Base-by-base conservation (phyloP, 2,888 invertebrate species). In the Ormyrus thymus region DNA sequence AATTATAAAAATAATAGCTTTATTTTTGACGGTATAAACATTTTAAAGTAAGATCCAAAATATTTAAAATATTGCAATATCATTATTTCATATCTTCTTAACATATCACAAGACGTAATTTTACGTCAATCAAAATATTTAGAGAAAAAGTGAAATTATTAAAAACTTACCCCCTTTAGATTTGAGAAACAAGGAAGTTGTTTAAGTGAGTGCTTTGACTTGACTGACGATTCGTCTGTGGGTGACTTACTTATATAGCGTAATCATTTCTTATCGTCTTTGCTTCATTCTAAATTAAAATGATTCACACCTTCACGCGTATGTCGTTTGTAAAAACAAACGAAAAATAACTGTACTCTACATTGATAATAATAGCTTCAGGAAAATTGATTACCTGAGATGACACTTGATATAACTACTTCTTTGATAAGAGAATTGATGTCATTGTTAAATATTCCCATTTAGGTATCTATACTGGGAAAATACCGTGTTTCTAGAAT, bases 401-500 rank as follows among this genome's bases (percentile, higher is more conserved):
- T 29, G 45, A 11, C 56, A 13, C 11, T 9, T 50, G n/a, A 13
- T 9, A 13, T 15, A 43, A 55, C n/a, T 55, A 15, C 13, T 65
- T 1, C 7, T 55, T 68, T 13, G 68, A 56, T 68, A 68, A 68
- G 29, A 46, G 53, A 46, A 55, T 56, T 69, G 68, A 69, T 56
- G 56, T 56, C 56, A 69, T 46, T 10, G 13, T 45, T 56, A 0
- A 29, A 29, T 65, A 50, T 56, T 56, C 11, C 43, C 11, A 43
- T 66, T 29, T 8, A 6, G 0, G 29, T 29, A 9, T 29, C 29
- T 29, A 29, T 4, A 29, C 29, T 50, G 45, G 15, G 48, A 64
- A 64, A 64, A 64, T 15, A 13, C 50, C 15, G 15, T 50, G 6
- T 64, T 65, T 15, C 1, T 64, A 9, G 64, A 43, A 50, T 64